Conservation (phyloP, 2,113 vertebrate genomes). For the Athene noctua region DNA sequence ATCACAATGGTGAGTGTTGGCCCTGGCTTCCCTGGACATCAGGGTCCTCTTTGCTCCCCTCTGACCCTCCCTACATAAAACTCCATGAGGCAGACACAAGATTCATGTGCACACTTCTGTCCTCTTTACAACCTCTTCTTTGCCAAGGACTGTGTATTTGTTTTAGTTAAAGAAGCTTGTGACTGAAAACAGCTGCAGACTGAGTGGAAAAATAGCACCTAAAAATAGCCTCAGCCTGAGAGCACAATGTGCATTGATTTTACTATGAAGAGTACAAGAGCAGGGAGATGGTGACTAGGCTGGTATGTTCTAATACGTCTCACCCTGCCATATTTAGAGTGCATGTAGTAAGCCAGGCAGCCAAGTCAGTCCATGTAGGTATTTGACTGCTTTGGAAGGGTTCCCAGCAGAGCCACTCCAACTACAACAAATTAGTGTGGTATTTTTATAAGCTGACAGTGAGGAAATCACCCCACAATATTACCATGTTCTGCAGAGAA, state of each 20-base stretch:
- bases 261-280: conserved; percentile 61
- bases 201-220: conserved; percentile 72
- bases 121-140: conserved; percentile 50
- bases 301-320: conserved; percentile 64
- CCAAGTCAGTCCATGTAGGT: conserved; percentile 58
- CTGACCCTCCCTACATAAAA: neutral
- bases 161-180: conserved; percentile 63
- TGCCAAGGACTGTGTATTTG: conserved; percentile 68
- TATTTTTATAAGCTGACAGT: conserved; percentile 61
- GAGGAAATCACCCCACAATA: conserved; percentile 57
- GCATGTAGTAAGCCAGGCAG: conserved; percentile 61
- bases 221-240: conserved; percentile 65
- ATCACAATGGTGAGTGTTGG: neutral
- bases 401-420: conserved; percentile 51
- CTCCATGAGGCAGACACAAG: neutral
- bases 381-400: conserved; percentile 61
- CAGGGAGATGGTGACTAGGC: conserved; percentile 64
- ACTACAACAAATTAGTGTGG: conserved; percentile 49
- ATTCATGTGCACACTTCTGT: conserved; percentile 27
- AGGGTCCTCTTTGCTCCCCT: neutral
- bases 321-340: conserved; percentile 69
- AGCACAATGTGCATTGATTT: conserved; percentile 66
- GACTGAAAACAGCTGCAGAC: conserved; percentile 77
- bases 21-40: neutral
- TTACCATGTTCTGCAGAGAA: conserved; percentile 59